Conservation (phyloP, 2,113 vertebrate species). For the Hypocryptadius cinnamomeus region DNA sequence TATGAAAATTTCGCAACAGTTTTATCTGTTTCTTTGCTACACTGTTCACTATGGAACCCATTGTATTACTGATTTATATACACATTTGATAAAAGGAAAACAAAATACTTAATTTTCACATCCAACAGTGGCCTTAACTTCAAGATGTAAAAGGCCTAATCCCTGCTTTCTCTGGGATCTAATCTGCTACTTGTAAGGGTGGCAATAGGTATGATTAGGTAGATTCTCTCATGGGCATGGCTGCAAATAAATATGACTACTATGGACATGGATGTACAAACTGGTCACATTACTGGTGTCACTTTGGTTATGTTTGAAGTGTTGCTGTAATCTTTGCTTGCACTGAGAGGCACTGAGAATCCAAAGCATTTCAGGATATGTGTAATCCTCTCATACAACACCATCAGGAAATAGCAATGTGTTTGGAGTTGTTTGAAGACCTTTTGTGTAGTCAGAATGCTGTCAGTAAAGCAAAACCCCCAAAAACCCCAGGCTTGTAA, state of each 20-base stretch:
- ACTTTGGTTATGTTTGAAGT: background rate
- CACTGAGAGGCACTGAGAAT: background rate
- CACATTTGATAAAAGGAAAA: background rate
- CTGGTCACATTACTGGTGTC: background rate
- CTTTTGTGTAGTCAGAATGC: background rate
- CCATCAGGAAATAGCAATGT: background rate
- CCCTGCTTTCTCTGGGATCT: background rate
- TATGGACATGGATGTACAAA: background rate
- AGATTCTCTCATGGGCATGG: background rate
- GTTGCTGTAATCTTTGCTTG: background rate
- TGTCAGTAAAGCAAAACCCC: background rate
- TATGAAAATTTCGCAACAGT: background rate
- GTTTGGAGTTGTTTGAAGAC: background rate
- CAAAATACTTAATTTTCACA: background rate
- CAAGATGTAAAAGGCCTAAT: background rate
- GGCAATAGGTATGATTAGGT: background rate
- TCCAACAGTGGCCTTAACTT: background rate
- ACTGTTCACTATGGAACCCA: background rate
- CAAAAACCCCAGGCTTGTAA: background rate
- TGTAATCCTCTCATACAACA: rapidly evolving
- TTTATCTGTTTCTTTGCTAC: background rate
- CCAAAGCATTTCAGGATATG: background rate
- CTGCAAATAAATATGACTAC: background rate
- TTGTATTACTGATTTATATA: background rate
- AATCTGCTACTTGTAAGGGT: background rate